phyloP scores from a whole-genome alignment of 2,888 invertebrate species.

The Leptopterna dolabrata region DNA sequence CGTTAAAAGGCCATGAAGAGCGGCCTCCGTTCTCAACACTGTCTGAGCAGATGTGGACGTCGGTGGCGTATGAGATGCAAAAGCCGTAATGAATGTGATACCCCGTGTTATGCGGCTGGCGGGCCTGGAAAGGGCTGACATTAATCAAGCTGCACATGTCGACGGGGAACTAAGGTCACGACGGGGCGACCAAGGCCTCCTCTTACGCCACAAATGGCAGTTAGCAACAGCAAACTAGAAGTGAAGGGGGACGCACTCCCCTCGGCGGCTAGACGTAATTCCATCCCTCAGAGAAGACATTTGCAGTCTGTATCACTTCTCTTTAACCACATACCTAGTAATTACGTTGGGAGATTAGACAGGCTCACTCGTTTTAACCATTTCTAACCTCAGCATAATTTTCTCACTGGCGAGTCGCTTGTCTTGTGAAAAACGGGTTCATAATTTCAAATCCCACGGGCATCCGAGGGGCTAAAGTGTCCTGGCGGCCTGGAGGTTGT shows the following conservation, averaged over 20 bases:
- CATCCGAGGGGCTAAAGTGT: no score
- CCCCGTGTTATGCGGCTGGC: not conserved
- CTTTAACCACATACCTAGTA: no score
- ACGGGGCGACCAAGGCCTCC: not conserved
- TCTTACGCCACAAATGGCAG: not conserved
- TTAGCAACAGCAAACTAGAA: not conserved
- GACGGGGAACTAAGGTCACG: conserved; percentile 1
- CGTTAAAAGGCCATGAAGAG: not conserved
- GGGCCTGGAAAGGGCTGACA: not conserved
- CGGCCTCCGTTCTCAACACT: not conserved
- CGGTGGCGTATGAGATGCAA: not conserved
- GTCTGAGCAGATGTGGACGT: not conserved
- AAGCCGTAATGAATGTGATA: not conserved
- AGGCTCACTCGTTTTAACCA: no score
- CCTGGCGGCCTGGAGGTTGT: no score
- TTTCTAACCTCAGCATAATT: no score
- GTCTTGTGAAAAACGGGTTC: no score
- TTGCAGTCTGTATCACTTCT: no score
- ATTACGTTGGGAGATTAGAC: no score
- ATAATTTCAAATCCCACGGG: no score
- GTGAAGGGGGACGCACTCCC: not conserved
- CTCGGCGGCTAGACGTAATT: not conserved
- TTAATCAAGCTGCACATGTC: conserved; percentile 1
- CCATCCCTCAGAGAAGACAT: not conserved
- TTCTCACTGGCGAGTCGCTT: no score